Evolutionary conservation across 2,113 vertebrate species (phyloP), one percentile per base, ranked within the genome.

Genomic region (Sinocyclocheilus maitianheensis): DNA sequence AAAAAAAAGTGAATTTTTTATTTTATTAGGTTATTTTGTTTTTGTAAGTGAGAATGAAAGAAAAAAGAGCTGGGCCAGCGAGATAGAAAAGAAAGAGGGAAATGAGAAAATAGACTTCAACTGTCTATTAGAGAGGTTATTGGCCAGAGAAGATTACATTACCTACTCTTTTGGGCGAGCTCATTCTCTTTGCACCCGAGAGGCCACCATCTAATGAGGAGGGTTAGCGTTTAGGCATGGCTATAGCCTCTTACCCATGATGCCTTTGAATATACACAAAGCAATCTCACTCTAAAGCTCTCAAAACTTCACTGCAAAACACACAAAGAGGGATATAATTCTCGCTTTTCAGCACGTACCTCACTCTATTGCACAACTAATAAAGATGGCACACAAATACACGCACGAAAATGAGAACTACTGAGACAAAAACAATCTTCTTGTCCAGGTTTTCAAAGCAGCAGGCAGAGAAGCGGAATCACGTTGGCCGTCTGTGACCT

Each of bases 71-170:
- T 22, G 2, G 24, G 48, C 46, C n/a, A 58, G 76, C 48, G 67
- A 75, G 85, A 72, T 46, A 63, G 85, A 26, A 58, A 81, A 51
- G 77, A 79, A 51, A 85, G 43, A 76, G 34, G 78, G 71, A 81
- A 82, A 75, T 75, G 55, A 86, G 71, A 82, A 82, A 86, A 82
- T 63, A 65, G 85, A 77, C 85, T 83, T 79, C 79, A 82, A 85
- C 80, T 85, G 79, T 82, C 85, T 86, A 86, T 82, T 86, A 76
- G 85, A 86, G 79, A 63, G 74, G 69, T 86, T 86, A 82, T 76
- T 82, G 85, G 85, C 69, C 71, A 86, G 81, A 82, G 85, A 86
- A 82, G 79, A 82, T 86, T 76, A 82, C 69, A 86, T 86, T 86
- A 86, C 71, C 69, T 76, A 62, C 53, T 51, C 69, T 82, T 86